phyloP scores from a whole-genome alignment of 2,797 vertebrate genomes.

The Gambusia yucatana region DNA sequence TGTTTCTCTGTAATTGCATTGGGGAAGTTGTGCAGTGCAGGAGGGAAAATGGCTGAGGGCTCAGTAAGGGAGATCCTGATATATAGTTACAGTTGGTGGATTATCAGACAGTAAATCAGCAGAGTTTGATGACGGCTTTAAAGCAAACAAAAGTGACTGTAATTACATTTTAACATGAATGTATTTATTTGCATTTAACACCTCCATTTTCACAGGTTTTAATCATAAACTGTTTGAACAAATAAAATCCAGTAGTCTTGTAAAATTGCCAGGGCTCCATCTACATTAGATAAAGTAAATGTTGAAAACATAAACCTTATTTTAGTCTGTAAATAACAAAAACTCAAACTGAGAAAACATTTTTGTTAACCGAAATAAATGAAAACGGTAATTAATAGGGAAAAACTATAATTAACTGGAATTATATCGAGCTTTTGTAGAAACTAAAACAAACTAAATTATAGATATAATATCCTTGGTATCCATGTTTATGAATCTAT shows the following conservation, averaged over 20 bases:
- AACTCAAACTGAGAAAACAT: no score
- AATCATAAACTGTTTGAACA: not conserved
- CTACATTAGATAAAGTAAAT: not conserved
- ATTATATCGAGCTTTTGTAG: no score
- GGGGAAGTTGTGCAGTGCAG: constrained; percentile 46
- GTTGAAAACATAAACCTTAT: not conserved
- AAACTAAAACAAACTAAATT: no score
- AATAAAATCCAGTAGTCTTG: not conserved
- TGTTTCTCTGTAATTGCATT: constrained; percentile 71
- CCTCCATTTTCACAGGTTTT: not conserved
- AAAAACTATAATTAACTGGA: no score
- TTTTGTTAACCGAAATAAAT: no score
- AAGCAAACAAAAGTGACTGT: not conserved
- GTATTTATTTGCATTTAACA: not conserved
- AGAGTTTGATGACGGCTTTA: not conserved
- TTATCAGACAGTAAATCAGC: constrained; percentile 30
- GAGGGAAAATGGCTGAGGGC: constrained; percentile 40
- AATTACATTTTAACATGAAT: not conserved
- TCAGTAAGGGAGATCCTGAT: constrained; percentile 43
- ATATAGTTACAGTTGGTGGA: constrained; percentile 27
- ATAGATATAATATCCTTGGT: no score
- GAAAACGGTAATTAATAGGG: no score
- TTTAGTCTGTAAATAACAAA: not conserved
- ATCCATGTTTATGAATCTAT: no score
- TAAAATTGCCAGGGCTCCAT: not conserved